Evolutionary conservation across 2,888 invertebrate genomes (phyloP), one percentile per base, ranked within the genome.

Genomic region (Creontiades dilutus): DNA sequence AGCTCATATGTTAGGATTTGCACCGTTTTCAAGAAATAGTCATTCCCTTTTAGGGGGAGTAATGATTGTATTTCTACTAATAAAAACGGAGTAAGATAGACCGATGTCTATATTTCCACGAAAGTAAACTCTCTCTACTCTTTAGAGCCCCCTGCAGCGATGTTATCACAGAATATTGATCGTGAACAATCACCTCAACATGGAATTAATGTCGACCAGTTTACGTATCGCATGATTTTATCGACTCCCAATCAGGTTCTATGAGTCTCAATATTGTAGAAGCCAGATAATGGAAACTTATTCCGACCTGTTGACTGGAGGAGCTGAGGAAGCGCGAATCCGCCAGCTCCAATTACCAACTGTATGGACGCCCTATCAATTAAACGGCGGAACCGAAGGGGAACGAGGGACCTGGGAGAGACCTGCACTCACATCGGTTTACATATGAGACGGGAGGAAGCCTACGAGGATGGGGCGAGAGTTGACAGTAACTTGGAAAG

Each of bases 281-380:
- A 52, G 16, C 11, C 52, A 52, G 3, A 12, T 16, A 16, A 52
- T 52, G 52, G 13, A 37, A 52, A 52, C 16, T 2, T 7, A 68
- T 9, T n/a, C 23, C 19, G 68, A 61, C 61, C 61, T 68, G 68
- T 68, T 68, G 68, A 23, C 68, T 68, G 52, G 52, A 52, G 13
- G 19, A 23, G 12, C 12, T 23, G 13, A 7, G 68, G 68, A 68
- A 23, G 68, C 68, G 68, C 5, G 23, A 23, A 68, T 68, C 23
- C 68, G 68, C 9, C 68, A 23, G 68, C 68, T 68, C 68, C 23
- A 68, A 68, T 68, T 68, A 68, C 19, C 23, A n/a, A 5, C 27
- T 68, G 12, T 27, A 68, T 11, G 68, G 68, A 68, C 13, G 23
- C 68, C 68, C 57, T 23, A 23, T 68, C 68, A 68, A 68, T 68